Base-by-base conservation (phyloP, 2,888 invertebrate genomes). In the Congeria kusceri region DNA sequence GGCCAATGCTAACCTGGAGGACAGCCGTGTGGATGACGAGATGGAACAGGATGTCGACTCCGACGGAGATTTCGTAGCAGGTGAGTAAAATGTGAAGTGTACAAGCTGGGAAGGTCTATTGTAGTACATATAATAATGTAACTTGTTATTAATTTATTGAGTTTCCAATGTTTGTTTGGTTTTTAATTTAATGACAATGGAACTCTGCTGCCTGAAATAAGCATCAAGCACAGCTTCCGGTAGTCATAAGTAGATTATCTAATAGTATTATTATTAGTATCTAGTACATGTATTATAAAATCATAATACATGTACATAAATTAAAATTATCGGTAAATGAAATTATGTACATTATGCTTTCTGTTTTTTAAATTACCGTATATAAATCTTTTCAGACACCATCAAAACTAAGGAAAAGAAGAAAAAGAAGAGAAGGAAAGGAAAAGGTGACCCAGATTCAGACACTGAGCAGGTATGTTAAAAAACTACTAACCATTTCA, bases 351-450 rank as follows among this genome's bases (percentile, higher is more conserved):
- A 39, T 39, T 39, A 13, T 39, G 39, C 39, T 7, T 39, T 3
- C 39, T 15, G 11, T 39, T 13, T 39, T 39, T 39, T 11, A 11
- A 9, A 39, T 39, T 39, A 3, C 15, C 15, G 9, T 7, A 13
- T 39, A 15, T 1, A 39, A 5, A 39, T 39, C 39, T 18, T 79
- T 80, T 25, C 75, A 91, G 91, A 91, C 79, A 87, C 77, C 27
- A 74, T 91, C n/a, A 90, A 85, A 81, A 77, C 73, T 28, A 91
- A 91, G 75, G 86, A 89, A 72, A 86, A 80, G 58, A 89, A 90
- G 71, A 88, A 86, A 62, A 90, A 88, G 76, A 88, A 85, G 61
- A 86, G 85, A 63, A 84, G 81, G 61, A 72, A 71, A 59, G 85
- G 79, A 66, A 84, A 85, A 65, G 81, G 81, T 46, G 78, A 76